phyloP scores from a whole-genome alignment of 2,888 invertebrate species.

The Cephus rjabovi region DNA sequence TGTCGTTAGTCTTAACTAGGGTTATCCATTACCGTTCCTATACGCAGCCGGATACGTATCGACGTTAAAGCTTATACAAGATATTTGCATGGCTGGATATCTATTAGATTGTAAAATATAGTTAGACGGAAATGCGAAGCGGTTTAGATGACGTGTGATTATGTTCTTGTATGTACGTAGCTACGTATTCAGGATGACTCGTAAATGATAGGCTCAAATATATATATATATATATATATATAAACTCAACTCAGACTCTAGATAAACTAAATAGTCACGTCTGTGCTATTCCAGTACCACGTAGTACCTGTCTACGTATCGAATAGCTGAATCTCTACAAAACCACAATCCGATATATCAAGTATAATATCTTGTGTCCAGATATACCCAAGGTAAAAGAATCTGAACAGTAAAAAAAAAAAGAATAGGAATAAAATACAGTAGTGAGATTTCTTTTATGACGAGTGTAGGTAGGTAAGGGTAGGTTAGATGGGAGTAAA shows the following conservation, averaged over 20 bases:
- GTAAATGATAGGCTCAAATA: not conserved
- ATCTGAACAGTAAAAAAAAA: not conserved
- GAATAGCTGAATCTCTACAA: slow-evolving; percentile 20
- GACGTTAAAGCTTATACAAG: not conserved
- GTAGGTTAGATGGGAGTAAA: not conserved
- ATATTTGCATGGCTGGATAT: slow-evolving; percentile 1
- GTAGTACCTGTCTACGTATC: slow-evolving; percentile 34
- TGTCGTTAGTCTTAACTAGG: not conserved
- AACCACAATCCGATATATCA: not conserved
- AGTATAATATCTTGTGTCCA: not conserved
- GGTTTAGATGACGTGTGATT: not conserved
- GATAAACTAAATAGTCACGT: not conserved
- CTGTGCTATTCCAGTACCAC: slow-evolving; percentile 30
- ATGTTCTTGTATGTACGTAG: not conserved
- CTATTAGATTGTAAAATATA: not conserved
- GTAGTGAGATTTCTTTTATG: not conserved
- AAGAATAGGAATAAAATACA: not conserved
- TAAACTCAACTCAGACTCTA: not conserved
- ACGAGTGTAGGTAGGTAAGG: not conserved
- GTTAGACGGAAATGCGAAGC: not conserved
- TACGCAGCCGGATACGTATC: not conserved
- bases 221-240: not conserved
- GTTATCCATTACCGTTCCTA: not conserved
- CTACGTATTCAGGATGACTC: not conserved
- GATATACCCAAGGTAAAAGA: not conserved